Conservation (phyloP, 53 echinoderm and acorn worm species). For the Temnopleurus reevesii region DNA sequence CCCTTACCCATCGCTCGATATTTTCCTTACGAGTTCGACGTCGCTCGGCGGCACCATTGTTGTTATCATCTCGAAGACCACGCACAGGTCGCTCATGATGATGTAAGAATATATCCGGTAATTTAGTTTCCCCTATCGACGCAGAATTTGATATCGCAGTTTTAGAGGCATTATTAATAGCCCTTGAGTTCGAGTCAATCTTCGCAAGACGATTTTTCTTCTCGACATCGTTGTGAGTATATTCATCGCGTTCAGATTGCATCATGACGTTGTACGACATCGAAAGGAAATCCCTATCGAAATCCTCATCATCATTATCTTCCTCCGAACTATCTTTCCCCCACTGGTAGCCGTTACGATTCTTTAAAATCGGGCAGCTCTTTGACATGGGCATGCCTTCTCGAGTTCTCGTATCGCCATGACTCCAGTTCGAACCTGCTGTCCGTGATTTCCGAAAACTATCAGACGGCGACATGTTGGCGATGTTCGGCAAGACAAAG, state of each 20-base stretch:
- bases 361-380: slow-evolving; percentile 76
- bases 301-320: slow-evolving; percentile 65
- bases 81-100: slow-evolving; percentile 26
- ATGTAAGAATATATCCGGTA: slow-evolving; percentile 45
- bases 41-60: slow-evolving; percentile 26
- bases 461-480: slow-evolving; percentile 11
- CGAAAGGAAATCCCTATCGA: slow-evolving; percentile 56
- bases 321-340: slow-evolving; percentile 44
- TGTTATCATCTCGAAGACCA: slow-evolving; percentile 4
- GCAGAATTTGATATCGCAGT: background rate
- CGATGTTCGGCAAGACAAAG: slow-evolving; percentile 81
- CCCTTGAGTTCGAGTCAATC: slow-evolving; percentile 40
- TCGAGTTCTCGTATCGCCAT: slow-evolving; percentile 47
- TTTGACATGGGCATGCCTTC: slow-evolving; percentile 74
- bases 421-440: slow-evolving; percentile 62
- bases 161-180: background rate
- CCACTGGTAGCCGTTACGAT: slow-evolving; percentile 52
- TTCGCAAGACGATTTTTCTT: slow-evolving; percentile 9
- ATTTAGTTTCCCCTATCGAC: slow-evolving; percentile 34
- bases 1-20: background rate
- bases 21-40: slow-evolving; percentile 42
- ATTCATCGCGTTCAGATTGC: slow-evolving; percentile 14
- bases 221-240: background rate
- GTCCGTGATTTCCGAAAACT: slow-evolving; percentile 63
- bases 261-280: slow-evolving; percentile 56